Evolutionary conservation across 1,140 invertebrate species (phyloP), one percentile per base, ranked within the genome.

Genomic region (Harpegnathos saltator): DNA sequence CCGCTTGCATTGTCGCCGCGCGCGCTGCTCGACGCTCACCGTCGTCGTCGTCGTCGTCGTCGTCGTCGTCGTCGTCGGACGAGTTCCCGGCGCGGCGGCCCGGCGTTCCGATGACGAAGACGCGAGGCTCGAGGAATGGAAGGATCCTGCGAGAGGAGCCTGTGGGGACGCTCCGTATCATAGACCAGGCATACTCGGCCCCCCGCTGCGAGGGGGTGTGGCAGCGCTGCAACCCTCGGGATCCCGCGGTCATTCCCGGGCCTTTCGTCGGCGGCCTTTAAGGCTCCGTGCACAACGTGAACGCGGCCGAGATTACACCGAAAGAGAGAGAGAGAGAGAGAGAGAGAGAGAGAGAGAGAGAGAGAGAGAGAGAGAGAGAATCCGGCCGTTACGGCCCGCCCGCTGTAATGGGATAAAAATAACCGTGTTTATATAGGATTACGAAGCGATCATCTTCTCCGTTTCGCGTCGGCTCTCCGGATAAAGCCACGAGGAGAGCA

Each of bases 351-450:
- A n/a, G n/a, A n/a, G n/a, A n/a, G n/a, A n/a, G n/a, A n/a, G n/a
- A n/a, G n/a, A n/a, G n/a, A n/a, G n/a, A n/a, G n/a, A n/a, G n/a
- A n/a, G n/a, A n/a, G n/a, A 33, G 29, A 33, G 29, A 33, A 1
- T 33, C 29, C 29, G 72, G 58, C 82, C 68, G 89, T 89, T 86
- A 84, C 77, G 58, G 87, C 82, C 86, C 83, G 88, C 87, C 89
- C n/a, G n/a, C 75, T 15, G 61, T 91, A 91, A 90, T 90, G 82
- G 88, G 88, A 90, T 88, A 88, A 89, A 90, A 91, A 90, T 91
- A 90, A 88, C 89, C 86, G 80, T 91, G 86, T 90, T 89, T 91
- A 85, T 90, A 90, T 86, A 91, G 89, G 89, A 91, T 89, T 90
- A 91, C 85, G 75, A 85, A 69, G 19, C 54, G 82, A 88, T 90